phyloP scores from a whole-genome alignment of 2,113 vertebrate genomes.

The Ophthalmolycus amberensis region DNA sequence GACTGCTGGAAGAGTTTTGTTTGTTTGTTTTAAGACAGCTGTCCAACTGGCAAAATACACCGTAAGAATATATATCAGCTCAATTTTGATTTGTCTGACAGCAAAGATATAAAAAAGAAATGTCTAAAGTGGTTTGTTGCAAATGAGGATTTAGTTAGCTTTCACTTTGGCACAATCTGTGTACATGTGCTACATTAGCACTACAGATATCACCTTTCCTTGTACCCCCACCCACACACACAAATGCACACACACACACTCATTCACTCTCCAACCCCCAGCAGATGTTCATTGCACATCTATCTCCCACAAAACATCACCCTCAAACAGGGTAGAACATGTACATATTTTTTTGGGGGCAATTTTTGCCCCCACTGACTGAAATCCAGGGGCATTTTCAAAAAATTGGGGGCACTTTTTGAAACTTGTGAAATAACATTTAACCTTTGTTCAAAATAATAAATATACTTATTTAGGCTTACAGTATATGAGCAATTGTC shows the following conservation, averaged over 20 bases:
- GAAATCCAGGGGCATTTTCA: no score
- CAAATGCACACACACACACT: neutral
- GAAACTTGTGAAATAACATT: no score
- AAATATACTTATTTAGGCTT: no score
- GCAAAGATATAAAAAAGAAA: neutral
- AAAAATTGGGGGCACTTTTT: no score
- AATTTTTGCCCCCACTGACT: no score
- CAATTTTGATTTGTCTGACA: constrained; percentile 1
- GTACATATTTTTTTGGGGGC: no score
- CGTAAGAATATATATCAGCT: neutral
- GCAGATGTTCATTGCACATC: constrained; percentile 64
- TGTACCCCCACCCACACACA: constrained; percentile 17
- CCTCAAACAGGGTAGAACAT: neutral
- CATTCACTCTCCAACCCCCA: constrained; percentile 18
- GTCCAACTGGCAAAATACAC: constrained; percentile 16
- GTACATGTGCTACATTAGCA: constrained; percentile 49
- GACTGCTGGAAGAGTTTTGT: neutral
- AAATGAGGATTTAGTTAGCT: constrained; percentile 40
- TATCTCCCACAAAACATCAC: constrained; percentile 66
- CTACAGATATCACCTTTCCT: constrained; percentile 55
- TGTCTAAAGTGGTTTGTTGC: constrained; percentile 20
- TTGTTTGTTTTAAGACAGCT: neutral
- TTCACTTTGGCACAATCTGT: constrained; percentile 25
- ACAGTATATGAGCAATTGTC: no score
- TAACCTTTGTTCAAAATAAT: no score